Evolutionary conservation across 2,797 vertebrate species (phyloP), one percentile per base, ranked within the genome.

Genomic region (Chrysocyon brachyurus): DNA sequence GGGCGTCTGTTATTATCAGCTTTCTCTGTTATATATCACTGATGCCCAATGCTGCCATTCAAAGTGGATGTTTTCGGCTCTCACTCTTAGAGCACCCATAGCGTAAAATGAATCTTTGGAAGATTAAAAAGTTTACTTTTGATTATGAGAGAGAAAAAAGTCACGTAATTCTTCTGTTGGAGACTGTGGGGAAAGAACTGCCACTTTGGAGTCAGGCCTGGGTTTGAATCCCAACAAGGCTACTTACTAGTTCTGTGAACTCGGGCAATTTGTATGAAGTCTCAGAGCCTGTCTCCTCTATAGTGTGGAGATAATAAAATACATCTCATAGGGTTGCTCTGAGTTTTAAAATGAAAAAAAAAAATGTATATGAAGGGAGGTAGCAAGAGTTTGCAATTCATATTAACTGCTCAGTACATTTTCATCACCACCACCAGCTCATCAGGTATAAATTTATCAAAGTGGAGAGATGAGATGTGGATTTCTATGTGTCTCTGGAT

Each of bases 111-210:
- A 90, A 89, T 86, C 68, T 94, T 85, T 64, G 78, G 94, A 94
- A 91, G 57, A 64, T 97, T 92, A 85, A 82, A 90, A 84, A 90
- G 70, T 95, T 97, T 90, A 63, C 88, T 95, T 56, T 46, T 90
- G 57, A 77, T 87, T 81, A 46, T 49, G 28, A 49, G 49, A 40
- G 84, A 77, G 77, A 73, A 87, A 70, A 81, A 46, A n/a, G 12
- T 40, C 68, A 17, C 70, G 31, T 68, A 66, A 87, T 90, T 87
- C 66, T 86, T 94, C 15, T n/a, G 73, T 78, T 40, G 19, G 82
- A 94, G 77, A 46, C 81, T 57, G 9, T 82, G 31, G 83, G 72
- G 21, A 72, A 83, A 70, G 57, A 86, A 91, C 56, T 15, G 68
- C 36, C 49, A 12, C 72, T 88, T 91, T 88, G 94, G 66, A 87